Evolutionary conservation across 2,113 vertebrate genomes (phyloP).

Genomic region (Meleagris gallopavo): DNA sequence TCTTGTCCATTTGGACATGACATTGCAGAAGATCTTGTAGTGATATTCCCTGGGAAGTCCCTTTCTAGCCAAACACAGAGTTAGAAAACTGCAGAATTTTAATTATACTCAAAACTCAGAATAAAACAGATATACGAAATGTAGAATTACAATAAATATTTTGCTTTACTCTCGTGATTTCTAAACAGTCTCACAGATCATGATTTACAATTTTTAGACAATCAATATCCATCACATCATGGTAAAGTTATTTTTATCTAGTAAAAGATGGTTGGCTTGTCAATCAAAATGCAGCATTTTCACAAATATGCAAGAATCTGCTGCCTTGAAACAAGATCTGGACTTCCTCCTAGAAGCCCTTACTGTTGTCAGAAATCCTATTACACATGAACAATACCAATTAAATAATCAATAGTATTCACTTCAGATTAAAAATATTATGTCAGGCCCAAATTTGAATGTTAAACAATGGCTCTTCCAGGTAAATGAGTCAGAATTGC

Average conservation of each 20-base stretch:
- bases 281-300: not conserved
- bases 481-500: not conserved
- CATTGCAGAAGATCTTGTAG: not conserved
- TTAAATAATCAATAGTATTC: not conserved
- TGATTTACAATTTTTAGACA: not conserved
- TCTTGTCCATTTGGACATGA: not conserved
- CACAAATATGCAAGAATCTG: not conserved
- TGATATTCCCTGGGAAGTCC: not conserved
- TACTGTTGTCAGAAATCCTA: not conserved
- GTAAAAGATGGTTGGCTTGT: not conserved
- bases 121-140: not conserved
- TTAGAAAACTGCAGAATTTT: not conserved
- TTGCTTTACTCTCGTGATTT: not conserved
- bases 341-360: not conserved
- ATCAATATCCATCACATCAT: fast-evolving
- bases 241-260: not conserved
- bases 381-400: not conserved
- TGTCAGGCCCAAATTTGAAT: not conserved
- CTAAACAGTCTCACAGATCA: not conserved
- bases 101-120: not conserved
- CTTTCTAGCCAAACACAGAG: not conserved
- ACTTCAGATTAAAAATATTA: not conserved
- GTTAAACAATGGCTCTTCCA: not conserved
- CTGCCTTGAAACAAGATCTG: not conserved
- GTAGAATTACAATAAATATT: not conserved